phyloP scores from a whole-genome alignment of 2,113 vertebrate genomes.

The Pteropus alecto region DNA sequence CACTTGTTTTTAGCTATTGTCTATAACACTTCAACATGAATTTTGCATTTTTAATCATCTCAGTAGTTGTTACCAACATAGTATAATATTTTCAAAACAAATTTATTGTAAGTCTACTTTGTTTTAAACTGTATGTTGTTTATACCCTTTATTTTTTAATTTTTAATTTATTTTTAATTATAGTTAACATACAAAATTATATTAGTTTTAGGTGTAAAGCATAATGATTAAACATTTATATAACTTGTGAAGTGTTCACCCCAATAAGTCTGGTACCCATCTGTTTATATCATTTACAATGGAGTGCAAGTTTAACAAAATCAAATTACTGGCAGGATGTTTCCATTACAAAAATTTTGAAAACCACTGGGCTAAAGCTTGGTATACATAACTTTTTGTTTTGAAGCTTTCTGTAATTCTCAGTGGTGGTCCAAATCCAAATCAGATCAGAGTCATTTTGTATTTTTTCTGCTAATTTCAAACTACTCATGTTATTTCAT shows the following conservation, averaged over 20 bases:
- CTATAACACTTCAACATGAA: not conserved
- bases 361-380: not conserved
- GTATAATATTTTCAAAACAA: not conserved
- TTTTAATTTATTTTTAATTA: not conserved
- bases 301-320: not conserved
- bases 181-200: not conserved
- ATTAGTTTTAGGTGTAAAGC: not conserved
- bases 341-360: not conserved
- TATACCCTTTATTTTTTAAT: not conserved
- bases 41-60: constrained; percentile 36
- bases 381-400: constrained; percentile 23
- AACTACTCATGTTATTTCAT: constrained; percentile 37
- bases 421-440: constrained; percentile 24
- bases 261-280: not conserved
- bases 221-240: not conserved
- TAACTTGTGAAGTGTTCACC: not conserved
- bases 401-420: constrained; percentile 42
- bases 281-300: not conserved
- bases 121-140: constrained; percentile 22
- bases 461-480: constrained; percentile 1
- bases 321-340: not conserved
- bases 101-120: not conserved
- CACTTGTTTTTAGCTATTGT: not conserved
- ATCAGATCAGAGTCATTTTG: constrained; percentile 40
- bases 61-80: not conserved